These are phyloP conservation scores for Sinopyrophorus schimmeli DNA, from an alignment of 2,888 invertebrate species.

Conservation along the genomic window DNA sequence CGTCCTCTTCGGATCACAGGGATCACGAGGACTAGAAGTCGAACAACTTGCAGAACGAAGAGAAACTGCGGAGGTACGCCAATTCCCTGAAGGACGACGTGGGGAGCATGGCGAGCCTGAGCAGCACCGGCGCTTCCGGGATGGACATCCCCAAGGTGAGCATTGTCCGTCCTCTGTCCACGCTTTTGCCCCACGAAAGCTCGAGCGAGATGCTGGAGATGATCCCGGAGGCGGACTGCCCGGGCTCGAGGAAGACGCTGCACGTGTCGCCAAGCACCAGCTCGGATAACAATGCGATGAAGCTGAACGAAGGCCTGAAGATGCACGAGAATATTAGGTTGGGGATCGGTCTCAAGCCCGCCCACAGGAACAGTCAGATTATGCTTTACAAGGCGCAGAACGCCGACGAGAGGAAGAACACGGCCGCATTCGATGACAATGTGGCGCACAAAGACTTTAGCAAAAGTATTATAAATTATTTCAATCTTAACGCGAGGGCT, in stretches of 20 bases:
- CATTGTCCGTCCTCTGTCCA: constrained; percentile 53
- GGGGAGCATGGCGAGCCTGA: constrained; percentile 57
- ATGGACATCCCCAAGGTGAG: constrained; percentile 56
- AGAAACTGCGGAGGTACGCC: constrained; percentile 69
- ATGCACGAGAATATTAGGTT: constrained; percentile 41
- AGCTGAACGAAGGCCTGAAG: constrained; percentile 45
- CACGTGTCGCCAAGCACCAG: constrained; percentile 56
- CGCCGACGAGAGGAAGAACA: constrained; percentile 82
- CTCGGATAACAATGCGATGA: constrained; percentile 45
- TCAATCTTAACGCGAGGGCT: too few species aligned
- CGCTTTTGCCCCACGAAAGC: constrained; percentile 55
- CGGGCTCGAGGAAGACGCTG: constrained; percentile 53
- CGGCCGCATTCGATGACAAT: constrained; percentile 65
- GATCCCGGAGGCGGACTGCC: constrained; percentile 62
- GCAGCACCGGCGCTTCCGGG: constrained; percentile 48
- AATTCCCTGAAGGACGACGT: constrained; percentile 58
- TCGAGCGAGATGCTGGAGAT: constrained; percentile 66
- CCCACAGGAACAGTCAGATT: constrained; percentile 64
- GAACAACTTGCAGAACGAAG: constrained; percentile 89
- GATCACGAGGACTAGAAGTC: constrained; percentile 85
- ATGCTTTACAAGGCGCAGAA: constrained; percentile 83
- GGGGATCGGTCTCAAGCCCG: constrained; percentile 52
- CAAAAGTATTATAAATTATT: constrained; percentile 73
- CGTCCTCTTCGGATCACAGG: constrained; percentile 62
- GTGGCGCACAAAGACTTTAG: constrained; percentile 72